phyloP scores from a whole-genome alignment of 2,113 vertebrate species.

The Ornithorhynchus anatinus region DNA sequence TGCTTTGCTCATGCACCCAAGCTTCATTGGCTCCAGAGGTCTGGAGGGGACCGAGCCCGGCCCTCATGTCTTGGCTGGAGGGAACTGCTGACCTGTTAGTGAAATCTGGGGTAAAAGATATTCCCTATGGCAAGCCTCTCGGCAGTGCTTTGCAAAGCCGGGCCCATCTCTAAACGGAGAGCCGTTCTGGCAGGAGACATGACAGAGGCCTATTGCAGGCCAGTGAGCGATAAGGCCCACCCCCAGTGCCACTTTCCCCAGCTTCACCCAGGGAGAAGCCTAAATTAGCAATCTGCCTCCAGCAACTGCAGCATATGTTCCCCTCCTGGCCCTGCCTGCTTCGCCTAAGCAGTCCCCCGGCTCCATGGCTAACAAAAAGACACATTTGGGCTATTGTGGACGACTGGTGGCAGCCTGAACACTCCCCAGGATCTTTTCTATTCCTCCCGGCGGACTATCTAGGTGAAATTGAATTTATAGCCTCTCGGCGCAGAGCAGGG shows the following conservation, averaged over 20 bases:
- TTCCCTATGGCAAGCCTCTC: too few species aligned
- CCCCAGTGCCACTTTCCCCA: not conserved
- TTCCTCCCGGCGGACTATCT: not conserved
- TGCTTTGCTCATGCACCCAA: too few species aligned
- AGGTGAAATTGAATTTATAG: not conserved
- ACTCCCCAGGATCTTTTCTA: not conserved
- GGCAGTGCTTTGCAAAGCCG: conserved; percentile 13
- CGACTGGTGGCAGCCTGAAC: not conserved
- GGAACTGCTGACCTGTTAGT: too few species aligned
- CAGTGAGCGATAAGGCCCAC: conserved; percentile 31
- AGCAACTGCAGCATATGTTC: not conserved
- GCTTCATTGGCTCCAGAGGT: too few species aligned
- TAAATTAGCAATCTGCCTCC: not conserved
- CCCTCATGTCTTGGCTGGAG: too few species aligned
- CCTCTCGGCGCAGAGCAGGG: not conserved
- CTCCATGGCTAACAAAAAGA: not conserved
- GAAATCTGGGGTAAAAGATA: too few species aligned
- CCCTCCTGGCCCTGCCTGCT: not conserved
- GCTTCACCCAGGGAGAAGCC: not conserved
- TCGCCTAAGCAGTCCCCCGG: not conserved
- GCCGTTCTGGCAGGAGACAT: conserved; percentile 23
- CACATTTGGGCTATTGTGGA: not conserved
- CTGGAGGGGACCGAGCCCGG: too few species aligned
- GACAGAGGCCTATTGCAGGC: not conserved
- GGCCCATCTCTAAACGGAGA: conserved; percentile 12